Percentiles rank a stretch among this genome's conserved stretches.
These are phyloP conservation scores for Drosophila rhopaloa DNA, from an alignment of 1,140 invertebrate genomes.

Conservation along the genomic window DNA sequence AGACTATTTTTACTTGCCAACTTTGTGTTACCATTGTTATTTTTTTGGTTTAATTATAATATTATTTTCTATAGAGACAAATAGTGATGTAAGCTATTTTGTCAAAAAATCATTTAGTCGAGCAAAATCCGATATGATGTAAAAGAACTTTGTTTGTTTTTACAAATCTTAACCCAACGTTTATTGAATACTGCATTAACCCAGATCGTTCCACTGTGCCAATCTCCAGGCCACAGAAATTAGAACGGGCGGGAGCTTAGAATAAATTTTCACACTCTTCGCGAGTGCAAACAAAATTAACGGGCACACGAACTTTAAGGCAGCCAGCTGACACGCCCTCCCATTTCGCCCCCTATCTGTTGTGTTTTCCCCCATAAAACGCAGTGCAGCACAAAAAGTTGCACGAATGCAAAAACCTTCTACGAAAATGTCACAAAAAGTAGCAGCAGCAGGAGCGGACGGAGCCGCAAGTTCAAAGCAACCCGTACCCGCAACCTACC, in stretches of 20 bases:
- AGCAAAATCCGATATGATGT: too few species aligned
- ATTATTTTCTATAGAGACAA: too few species aligned
- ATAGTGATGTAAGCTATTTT: too few species aligned
- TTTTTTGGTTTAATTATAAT: too few species aligned
- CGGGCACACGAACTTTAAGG: constrained; percentile 68
- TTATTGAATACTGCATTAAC: not conserved
- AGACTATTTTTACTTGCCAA: too few species aligned
- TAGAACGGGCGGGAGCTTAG: constrained; percentile 64
- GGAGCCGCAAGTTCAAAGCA: constrained; percentile 59
- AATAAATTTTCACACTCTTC: constrained; percentile 77
- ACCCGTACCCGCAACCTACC: constrained; percentile 23
- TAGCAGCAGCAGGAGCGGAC: constrained; percentile 19
- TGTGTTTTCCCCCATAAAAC: constrained; percentile 47
- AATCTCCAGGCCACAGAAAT: constrained; percentile 37
- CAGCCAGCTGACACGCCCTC: constrained; percentile 53
- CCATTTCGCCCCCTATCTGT: not conserved
- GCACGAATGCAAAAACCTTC: constrained; percentile 74
- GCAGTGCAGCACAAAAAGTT: constrained; percentile 68
- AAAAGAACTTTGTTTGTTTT: too few species aligned
- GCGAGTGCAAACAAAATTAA: constrained; percentile 75
- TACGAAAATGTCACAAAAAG: constrained; percentile 70
- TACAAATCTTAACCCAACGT: not conserved
- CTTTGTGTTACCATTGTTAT: too few species aligned
- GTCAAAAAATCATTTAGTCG: too few species aligned
- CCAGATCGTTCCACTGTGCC: not conserved